Base-by-base conservation (phyloP, 1,140 invertebrate species). In the Hyposmocoma kahamanoa region DNA sequence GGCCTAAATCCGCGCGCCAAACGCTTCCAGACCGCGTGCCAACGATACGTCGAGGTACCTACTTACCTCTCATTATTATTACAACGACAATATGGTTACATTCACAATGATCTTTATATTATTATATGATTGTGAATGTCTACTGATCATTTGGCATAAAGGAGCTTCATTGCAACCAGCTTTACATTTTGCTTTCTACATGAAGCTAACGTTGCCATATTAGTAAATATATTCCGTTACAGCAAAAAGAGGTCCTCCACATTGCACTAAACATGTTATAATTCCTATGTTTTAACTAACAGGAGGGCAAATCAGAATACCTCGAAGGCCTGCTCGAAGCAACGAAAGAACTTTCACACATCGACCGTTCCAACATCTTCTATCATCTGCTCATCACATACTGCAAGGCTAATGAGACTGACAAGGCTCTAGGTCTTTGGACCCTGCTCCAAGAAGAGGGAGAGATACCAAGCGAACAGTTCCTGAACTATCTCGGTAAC, bases 391-490 rank as follows among this genome's bases (percentile, higher is more conserved):
- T 96, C 1, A 70, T 90, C 1, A 90, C 90, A 42, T 93, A 94
- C 60, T 89, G 90, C 74, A 90, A 90, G 63, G 86, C 88, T 1
- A 87, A 92, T 26, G 88, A 95, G 53, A 85, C 89, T 0, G 89
- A 94, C 17, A 93, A 94, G 75, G 93, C 93, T 1, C 59, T 94
- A 8, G 89, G 90, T 5, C 73, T 96, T 5, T 94, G 93, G 92
- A 93, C 91, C 0, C 80, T 92, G 66, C 91, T 96, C 82, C 94
- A 96, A 82, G 94, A 96, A 75, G 93, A 96, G 66, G 89, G 92
- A 51, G 79, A 94, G 43, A 73, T 90, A 22, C 92, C 94, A 0
- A 90, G 88, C 18, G 88, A 91, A 44, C 62, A 89, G 13, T 95
- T 96, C 68, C 82, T 96, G 0, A 58, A 68, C 5, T 86, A 84